Evolutionary conservation across 2,113 vertebrate genomes (phyloP).

Genomic region (Poecilia latipinna): DNA sequence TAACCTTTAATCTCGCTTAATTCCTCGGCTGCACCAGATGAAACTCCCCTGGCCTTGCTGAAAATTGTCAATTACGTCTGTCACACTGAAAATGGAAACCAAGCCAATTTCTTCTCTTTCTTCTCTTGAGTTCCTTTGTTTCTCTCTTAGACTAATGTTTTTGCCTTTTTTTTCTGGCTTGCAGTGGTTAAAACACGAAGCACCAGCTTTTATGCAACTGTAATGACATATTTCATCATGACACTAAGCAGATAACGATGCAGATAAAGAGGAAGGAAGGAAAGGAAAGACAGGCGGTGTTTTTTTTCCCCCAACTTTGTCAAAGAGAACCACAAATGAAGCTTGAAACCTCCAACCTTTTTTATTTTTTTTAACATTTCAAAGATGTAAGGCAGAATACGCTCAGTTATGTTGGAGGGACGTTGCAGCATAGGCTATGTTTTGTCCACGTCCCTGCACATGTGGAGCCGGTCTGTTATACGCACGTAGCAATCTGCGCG

Average conservation of each 20-base stretch:
- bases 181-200: conserved; percentile 38
- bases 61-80: conserved; percentile 66
- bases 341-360: conserved; percentile 31
- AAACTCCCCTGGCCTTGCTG: conserved; percentile 51
- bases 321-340: conserved; percentile 65
- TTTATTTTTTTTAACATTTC: conserved; percentile 58
- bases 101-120: conserved; percentile 51
- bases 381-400: conserved; percentile 27
- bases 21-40: conserved; percentile 53
- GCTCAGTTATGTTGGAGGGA: conserved; percentile 29
- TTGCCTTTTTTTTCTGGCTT: conserved; percentile 21
- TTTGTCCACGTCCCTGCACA: conserved; percentile 40
- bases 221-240: conserved; percentile 53
- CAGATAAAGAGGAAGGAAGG: conserved; percentile 44
- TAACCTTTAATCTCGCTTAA: conserved; percentile 72
- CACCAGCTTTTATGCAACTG: conserved; percentile 50
- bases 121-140: conserved; percentile 46
- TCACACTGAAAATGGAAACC: conserved; percentile 56
- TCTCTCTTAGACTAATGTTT: conserved; percentile 36
- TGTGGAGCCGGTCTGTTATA: conserved; percentile 44
- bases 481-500: conserved; percentile 61
- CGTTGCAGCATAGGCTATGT: conserved; percentile 37
- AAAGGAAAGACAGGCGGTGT: conserved; percentile 11
- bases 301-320: conserved; percentile 44
- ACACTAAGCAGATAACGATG: conserved; percentile 60